Base-by-base conservation (phyloP, 2,797 vertebrate species). In the Botia almorhae region DNA sequence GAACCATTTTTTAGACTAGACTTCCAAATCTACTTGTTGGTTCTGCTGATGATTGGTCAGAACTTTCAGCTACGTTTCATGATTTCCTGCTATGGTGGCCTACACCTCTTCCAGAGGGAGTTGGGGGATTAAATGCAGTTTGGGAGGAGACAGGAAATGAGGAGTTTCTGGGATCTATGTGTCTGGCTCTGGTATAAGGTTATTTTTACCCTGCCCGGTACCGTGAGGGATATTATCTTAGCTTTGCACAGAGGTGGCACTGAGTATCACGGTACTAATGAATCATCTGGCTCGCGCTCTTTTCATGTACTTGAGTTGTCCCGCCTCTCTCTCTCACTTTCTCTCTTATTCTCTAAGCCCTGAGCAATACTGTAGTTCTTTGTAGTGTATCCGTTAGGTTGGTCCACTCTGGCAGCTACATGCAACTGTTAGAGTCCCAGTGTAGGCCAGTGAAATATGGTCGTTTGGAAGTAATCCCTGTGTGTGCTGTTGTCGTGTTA, bases 131-230 rank as follows among this genome's bases (percentile, higher is more conserved):
- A 12, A 60, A 60, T 19, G 60, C 23, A 13, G 69, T 84, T 79
- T 86, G 76, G 76, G 77, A 87, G 86, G 75, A 84, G 90, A 89
- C 87, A 89, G 89, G 89, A 92, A 90, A 88, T 83, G 82, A 90
- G 87, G 85, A 84, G 86, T 89, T 90, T 79, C 87, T 85, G 82
- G 85, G 85, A 87, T 88, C 83, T 82, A 82, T 61, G 83, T 71
- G 82, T 81, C 88, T 85, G 81, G 69, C 74, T 74, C 61, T 85
- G 61, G 83, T 79, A 80, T 76, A 82, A 85, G 78, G 76, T 81
- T 85, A 83, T 88, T 81, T 83, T 83, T 81, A 78, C 81, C 76
- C 81, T 72, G 55, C 76, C 88, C 87, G 84, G 87, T 86, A 85
- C 83, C 68, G 85, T 81, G 83, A 69, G 77, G 67, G 23, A 77